Base-by-base conservation (phyloP, 37 sponge, comb jelly and placozoan species). In the Ephydatia muelleri region DNA sequence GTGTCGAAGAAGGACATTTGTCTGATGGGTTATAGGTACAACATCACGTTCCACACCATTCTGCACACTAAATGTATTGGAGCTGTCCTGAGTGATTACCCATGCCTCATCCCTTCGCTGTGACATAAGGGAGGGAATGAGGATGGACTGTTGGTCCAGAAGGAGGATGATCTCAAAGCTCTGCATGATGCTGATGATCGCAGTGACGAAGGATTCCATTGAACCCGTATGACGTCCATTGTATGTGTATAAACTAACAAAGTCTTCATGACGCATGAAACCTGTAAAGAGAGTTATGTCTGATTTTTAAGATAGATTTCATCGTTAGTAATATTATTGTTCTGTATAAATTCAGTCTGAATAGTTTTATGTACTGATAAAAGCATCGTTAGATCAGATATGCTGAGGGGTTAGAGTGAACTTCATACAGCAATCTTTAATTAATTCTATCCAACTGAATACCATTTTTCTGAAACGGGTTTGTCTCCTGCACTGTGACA, bases 101-200 rank as follows among this genome's bases (percentile, higher is more conserved):
- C 80, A 79, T 0, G 90, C 37, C 5, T 88, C 73, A 25, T 37
- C 35, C 75, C 87, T 87, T 30, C 67, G 36, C 2, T 32, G 14
- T 19, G 96, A 94, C 0, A 95, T 88, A 31, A 95, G 85, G 12
- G 96, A 93, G 19, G 96, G 96, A 34, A 95, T 93, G 64, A 95
- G 86, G 14, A 90, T 69, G 3, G 83, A 71, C 31, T 79, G n/a
- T 9, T 87, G 65, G 66, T 87, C 94, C 47, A 93, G 79, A 21
- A 79, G 66, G 22, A 95, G 73, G 21, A 94, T 75, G n/a, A 95
- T 89, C 40, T 95, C 96, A 76, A 95, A 95, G 23, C 84, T 90
- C 68, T 90, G 88, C 96, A 95, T 88, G 67, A 95, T 71, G 29
- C 57, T 73, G 19, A 89, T 72, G 78, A 88, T 70, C 12, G 88